phyloP scores from a whole-genome alignment of 1,140 invertebrate genomes.

The Heterodera schachtii region DNA sequence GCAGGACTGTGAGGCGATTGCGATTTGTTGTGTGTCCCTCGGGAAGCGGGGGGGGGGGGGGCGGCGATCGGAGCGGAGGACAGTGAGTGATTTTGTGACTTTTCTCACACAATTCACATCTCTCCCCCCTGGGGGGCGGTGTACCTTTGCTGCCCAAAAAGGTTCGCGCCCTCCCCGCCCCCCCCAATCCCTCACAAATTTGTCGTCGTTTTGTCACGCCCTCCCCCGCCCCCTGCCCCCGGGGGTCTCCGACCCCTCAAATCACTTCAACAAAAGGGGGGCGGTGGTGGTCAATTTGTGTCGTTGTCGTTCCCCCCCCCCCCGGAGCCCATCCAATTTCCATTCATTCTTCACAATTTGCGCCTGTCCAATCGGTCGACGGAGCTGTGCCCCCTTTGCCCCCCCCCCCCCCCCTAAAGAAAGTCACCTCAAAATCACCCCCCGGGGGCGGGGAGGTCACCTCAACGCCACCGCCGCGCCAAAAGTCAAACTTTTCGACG shows the following conservation, averaged over 20 bases:
- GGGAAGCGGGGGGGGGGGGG: no score
- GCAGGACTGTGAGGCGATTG: no score
- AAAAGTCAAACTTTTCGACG: neutral
- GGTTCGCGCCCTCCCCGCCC: neutral
- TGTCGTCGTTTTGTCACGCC: neutral
- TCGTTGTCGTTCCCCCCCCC: neutral
- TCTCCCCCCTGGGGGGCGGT: no score
- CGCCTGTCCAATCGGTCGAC: neutral
- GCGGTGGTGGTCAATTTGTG: neutral
- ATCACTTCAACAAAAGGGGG: conserved; percentile 1
- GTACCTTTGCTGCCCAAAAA: neutral
- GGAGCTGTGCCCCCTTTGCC: no score
- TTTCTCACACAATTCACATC: neutral
- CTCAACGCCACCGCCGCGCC: no score
- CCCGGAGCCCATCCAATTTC: neutral
- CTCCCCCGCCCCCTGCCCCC: no score
- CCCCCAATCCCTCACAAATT: neutral
- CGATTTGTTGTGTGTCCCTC: no score
- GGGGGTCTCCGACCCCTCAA: neutral
- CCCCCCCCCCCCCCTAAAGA: neutral
- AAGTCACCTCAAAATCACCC: neutral
- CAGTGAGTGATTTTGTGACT: neutral
- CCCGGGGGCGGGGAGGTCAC: neutral
- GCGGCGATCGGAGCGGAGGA: no score
- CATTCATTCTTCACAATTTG: neutral